Conservation (phyloP, 2,888 invertebrate genomes). For the Acanthopleura granulata region DNA sequence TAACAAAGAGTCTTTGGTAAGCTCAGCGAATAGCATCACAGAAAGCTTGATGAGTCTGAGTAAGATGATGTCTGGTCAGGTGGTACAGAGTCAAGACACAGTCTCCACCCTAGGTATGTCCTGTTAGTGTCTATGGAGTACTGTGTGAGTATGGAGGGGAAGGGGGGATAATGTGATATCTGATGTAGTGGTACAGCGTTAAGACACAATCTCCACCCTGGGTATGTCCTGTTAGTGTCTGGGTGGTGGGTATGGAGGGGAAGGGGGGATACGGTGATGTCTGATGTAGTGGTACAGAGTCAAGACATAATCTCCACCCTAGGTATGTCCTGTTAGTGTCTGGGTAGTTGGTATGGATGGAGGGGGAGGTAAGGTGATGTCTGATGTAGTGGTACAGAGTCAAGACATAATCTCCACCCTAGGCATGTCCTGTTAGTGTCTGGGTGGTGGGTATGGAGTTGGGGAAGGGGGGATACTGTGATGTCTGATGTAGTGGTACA, state of each 20-base stretch:
- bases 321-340: conserved; percentile 68
- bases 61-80: conserved; percentile 87
- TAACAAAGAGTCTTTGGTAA: conserved; percentile 73
- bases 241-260: conserved; percentile 79
- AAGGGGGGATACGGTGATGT: conserved; percentile 86
- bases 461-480: conserved; percentile 86
- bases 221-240: conserved; percentile 68
- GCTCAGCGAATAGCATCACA: conserved; percentile 83
- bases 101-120: conserved; percentile 80
- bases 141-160: conserved; percentile 86
- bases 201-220: conserved; percentile 85
- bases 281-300: conserved; percentile 90
- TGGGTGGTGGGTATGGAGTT: conserved; percentile 82
- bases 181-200: conserved; percentile 89
- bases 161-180: conserved; percentile 89
- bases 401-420: conserved; percentile 81
- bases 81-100: conserved; percentile 87
- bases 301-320: conserved; percentile 87
- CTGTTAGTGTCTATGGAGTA: conserved; percentile 71
- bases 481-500: conserved; percentile 88
- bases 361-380: background rate
- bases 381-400: background rate
- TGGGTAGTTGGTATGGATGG: background rate
- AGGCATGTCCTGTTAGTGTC: conserved; percentile 68
- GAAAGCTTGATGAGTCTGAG: conserved; percentile 88